phyloP scores from a whole-genome alignment of 2,888 invertebrate genomes.

The Eutolmus rufibarbis region DNA sequence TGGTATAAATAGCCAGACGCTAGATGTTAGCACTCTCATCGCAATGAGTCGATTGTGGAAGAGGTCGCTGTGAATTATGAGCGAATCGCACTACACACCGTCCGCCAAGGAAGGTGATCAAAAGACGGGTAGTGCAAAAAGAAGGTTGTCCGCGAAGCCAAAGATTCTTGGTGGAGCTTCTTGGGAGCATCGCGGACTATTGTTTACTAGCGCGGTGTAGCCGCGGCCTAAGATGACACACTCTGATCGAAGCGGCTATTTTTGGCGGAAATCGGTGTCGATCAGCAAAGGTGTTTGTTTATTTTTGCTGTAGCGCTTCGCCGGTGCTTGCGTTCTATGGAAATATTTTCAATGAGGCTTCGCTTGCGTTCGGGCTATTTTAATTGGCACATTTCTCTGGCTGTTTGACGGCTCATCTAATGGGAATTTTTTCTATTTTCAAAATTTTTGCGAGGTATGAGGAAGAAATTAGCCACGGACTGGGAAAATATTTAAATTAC shows the following conservation, averaged over 20 bases:
- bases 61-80: not conserved
- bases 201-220: not conserved
- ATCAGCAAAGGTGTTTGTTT: conserved; percentile 26
- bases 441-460: not conserved
- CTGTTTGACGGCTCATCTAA: not conserved
- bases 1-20: not conserved
- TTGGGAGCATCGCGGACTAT: not conserved
- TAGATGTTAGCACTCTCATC: not conserved
- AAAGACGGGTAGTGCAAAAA: not conserved
- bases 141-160: not conserved
- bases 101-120: not conserved
- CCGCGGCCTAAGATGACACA: not conserved
- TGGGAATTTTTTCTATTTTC: not conserved
- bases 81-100: not conserved
- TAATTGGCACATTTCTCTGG: conserved; percentile 8
- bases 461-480: not conserved
- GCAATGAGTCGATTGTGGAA: not conserved
- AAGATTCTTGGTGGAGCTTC: not conserved
- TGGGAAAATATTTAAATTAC: not conserved
- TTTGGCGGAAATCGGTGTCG: conserved; percentile 20
- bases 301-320: not conserved
- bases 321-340: conserved; percentile 5
- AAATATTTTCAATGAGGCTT: conserved; percentile 21
- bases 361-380: not conserved
- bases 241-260: not conserved